phyloP scores from a whole-genome alignment of 2,113 vertebrate genomes.

The Polyodon spathula region DNA sequence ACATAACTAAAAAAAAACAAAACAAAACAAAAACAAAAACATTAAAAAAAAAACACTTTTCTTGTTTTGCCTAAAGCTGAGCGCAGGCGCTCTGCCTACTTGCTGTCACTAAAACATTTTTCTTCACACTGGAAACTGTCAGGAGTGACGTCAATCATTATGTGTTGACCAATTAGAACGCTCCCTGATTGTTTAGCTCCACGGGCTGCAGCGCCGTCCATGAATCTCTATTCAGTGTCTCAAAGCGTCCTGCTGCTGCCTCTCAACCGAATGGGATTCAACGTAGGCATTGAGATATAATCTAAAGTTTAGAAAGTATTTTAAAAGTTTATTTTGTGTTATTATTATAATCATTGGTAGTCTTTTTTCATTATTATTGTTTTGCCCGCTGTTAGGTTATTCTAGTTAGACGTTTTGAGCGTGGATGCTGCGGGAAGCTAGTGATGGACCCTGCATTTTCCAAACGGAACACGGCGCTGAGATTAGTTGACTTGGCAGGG shows the following conservation, averaged over 20 bases:
- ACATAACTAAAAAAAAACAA: constrained; percentile 44
- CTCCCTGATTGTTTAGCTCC: constrained; percentile 77
- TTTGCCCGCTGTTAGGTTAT: constrained; percentile 79
- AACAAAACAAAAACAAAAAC: too few species aligned
- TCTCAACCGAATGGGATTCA: constrained; percentile 73
- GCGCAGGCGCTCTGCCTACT: constrained; percentile 62
- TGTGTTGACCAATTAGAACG: constrained; percentile 71
- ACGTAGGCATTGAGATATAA: constrained; percentile 69
- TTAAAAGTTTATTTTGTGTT: constrained; percentile 34
- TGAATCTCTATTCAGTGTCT: constrained; percentile 80
- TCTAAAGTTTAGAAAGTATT: constrained; percentile 64
- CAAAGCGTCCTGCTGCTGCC: constrained; percentile 77
- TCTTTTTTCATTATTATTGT: constrained; percentile 66
- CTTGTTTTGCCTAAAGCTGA: constrained; percentile 33
- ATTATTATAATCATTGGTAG: constrained; percentile 60
- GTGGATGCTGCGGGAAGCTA: constrained; percentile 73
- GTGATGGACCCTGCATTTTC: constrained; percentile 80
- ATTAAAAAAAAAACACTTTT: constrained; percentile 27
- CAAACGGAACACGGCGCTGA: constrained; percentile 78
- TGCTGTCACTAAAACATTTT: constrained; percentile 62
- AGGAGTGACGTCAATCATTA: constrained; percentile 76
- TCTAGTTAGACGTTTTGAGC: constrained; percentile 74
- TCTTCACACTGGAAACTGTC: constrained; percentile 70
- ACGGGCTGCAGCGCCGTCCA: constrained; percentile 66
- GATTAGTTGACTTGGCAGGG: constrained; percentile 80